Base-by-base conservation (phyloP, 2,113 vertebrate species). In the Sturnira hondurensis region DNA sequence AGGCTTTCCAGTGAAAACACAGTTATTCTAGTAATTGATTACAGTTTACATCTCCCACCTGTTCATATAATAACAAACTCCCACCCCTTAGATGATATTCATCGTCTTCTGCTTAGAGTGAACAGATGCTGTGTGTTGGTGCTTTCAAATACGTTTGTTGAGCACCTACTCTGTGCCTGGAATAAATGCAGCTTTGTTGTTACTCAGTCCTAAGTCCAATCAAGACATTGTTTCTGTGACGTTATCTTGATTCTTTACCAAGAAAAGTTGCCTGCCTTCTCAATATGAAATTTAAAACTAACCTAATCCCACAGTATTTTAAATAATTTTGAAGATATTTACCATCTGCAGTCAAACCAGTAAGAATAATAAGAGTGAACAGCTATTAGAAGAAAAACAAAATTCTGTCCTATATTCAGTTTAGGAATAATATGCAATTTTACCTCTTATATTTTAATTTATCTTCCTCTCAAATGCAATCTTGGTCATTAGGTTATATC, bases 381-480 rank as follows among this genome's bases (percentile, higher is more conserved):
- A 83, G 82, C 15, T 45, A 74, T 86, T 56, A 82, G 33, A 71
- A 68, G 50, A 36, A 91, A 54, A 94, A 93, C 67, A 63, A 88
- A 73, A n/a, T 50, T 20, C 54, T 36, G 10, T 38, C 74, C 26
- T 33, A 17, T 41, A 81, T 73, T 92, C 70, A 74, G 33, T 70
- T 94, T 63, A 78, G 43, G 65, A 91, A 91, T 71, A 83, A 80
- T 67, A 56, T 68, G 36, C 31, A 76, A 7, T 94, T 96, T 97
- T 91, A 91, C 83, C 93, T 87, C 91, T 94, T 96, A 83, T 16
- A 45, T 94, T 92, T 94, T 96, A 90, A 95, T 97, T 96, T 96
- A 76, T 83, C 80, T 96, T 96, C 89, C 89, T 93, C 74, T 94
- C 76, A 91, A 52, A 94, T 93, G 91, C 88, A 96, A 95, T 94